These are phyloP conservation scores for Pica pica DNA, from an alignment of 2,113 vertebrate genomes.

Conservation along the genomic window DNA sequence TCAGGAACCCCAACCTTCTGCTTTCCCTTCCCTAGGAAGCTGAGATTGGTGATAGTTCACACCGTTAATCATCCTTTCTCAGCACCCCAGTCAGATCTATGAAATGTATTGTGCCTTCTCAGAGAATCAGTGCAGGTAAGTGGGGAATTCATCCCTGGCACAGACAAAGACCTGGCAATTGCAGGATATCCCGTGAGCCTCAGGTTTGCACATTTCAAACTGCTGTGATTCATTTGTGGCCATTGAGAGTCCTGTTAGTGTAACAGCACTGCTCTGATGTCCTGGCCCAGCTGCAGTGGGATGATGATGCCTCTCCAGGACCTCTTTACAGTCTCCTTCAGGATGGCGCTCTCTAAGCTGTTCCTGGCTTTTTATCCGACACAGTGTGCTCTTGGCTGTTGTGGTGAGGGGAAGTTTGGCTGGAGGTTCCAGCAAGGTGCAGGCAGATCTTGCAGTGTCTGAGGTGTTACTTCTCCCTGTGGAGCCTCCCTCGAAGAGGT, in stretches of 20 bases:
- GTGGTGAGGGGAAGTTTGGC: background rate
- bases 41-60: background rate
- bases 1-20: background rate
- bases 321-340: background rate
- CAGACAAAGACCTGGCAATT: background rate
- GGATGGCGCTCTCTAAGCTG: background rate
- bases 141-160: background rate
- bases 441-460: background rate
- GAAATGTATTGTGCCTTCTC: background rate
- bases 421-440: background rate
- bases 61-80: background rate
- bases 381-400: background rate
- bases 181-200: fast-evolving
- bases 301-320: background rate
- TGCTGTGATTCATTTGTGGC: background rate
- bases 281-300: background rate
- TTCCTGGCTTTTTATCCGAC: fast-evolving
- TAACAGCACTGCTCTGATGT: background rate
- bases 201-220: background rate
- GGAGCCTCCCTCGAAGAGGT: background rate
- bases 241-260: background rate
- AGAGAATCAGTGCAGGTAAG: background rate
- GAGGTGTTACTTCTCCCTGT: background rate
- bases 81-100: background rate
- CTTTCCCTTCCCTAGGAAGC: background rate